Percentiles rank a stretch among this genome's conserved stretches.
Conservation (phyloP, 2,888 invertebrate genomes). For the Nomada ruficornis region DNA sequence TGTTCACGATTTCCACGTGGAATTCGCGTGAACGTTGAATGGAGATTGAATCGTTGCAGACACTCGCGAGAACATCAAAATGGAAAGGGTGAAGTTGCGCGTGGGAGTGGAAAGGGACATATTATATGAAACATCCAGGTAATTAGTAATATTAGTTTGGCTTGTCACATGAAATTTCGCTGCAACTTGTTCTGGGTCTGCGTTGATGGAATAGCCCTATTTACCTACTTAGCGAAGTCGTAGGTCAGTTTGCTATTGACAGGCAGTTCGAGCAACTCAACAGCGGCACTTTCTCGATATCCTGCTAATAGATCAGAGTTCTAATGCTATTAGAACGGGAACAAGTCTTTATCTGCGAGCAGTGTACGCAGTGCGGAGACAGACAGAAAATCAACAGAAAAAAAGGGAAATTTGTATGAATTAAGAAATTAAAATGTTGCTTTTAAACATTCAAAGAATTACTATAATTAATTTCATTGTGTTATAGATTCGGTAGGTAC, state of each 20-base stretch:
- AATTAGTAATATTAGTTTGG: neutral
- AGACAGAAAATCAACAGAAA: neutral
- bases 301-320: neutral
- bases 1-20: neutral
- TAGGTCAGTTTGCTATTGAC: too few species aligned
- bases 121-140: too few species aligned
- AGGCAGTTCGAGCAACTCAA: neutral
- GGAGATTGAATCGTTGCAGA: neutral
- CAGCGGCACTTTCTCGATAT: neutral
- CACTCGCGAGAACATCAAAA: neutral
- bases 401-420: neutral
- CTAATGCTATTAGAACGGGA: slow-evolving; percentile 1
- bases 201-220: too few species aligned
- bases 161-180: neutral
- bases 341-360: neutral
- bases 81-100: neutral
- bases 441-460: neutral
- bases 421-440: neutral
- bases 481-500: too few species aligned
- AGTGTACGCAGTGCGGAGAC: neutral
- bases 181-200: too few species aligned
- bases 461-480: too few species aligned
- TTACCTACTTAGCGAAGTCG: too few species aligned
- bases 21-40: neutral
- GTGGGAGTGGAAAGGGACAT: too few species aligned